Evolutionary conservation across 2,888 invertebrate genomes (phyloP).

Genomic region (Plusia festucae): DNA sequence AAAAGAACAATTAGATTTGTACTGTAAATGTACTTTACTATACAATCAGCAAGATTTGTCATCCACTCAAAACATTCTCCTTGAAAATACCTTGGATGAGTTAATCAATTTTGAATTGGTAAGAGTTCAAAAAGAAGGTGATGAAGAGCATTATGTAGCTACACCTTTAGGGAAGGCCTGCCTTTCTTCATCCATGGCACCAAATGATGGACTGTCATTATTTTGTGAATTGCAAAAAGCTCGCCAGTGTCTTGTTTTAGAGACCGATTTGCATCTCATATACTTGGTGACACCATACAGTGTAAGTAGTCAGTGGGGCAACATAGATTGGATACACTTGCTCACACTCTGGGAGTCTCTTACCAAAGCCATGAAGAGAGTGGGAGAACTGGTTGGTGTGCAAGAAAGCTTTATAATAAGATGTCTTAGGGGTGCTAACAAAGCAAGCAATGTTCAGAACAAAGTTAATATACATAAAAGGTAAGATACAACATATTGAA

Average conservation of each 20-base stretch:
- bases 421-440: slow-evolving; percentile 92
- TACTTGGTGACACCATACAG: slow-evolving; percentile 98
- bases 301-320: slow-evolving; percentile 93
- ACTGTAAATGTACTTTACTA: slow-evolving; percentile 94
- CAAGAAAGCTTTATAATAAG: slow-evolving; percentile 95
- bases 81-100: slow-evolving; percentile 91
- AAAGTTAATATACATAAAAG: slow-evolving; percentile 91
- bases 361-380: slow-evolving; percentile 93
- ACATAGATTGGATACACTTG: slow-evolving; percentile 95
- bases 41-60: slow-evolving; percentile 70
- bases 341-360: slow-evolving; percentile 95
- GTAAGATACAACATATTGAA: too few relatives aligned
- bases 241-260: slow-evolving; percentile 96
- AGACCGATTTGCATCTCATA: slow-evolving; percentile 98
- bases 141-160: slow-evolving; percentile 90
- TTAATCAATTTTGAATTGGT: slow-evolving; percentile 95
- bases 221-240: slow-evolving; percentile 97
- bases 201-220: slow-evolving; percentile 96
- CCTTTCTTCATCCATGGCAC: slow-evolving; percentile 97
- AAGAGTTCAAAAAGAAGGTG: slow-evolving; percentile 88
- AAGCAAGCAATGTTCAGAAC: slow-evolving; percentile 87
- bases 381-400: slow-evolving; percentile 96
- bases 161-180: slow-evolving; percentile 98
- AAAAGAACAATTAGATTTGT: slow-evolving; percentile 92
- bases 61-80: slow-evolving; percentile 68